Base-by-base conservation (phyloP, 2,888 invertebrate genomes). In the Oscheius sp. region DNA sequence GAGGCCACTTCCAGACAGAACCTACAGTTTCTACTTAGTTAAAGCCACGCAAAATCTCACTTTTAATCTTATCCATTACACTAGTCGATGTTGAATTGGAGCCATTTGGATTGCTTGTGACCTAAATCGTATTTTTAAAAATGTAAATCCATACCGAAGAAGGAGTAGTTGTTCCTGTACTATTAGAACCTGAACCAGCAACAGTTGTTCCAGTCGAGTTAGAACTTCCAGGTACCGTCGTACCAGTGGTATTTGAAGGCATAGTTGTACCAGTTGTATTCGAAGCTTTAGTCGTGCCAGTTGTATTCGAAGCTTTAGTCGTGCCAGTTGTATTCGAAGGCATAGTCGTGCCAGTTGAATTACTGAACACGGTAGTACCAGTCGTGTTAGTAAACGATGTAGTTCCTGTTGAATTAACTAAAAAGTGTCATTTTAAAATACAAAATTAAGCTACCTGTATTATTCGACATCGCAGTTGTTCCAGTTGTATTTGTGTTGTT, bases 1-100 rank as follows among this genome's bases (percentile, higher is more conserved):
- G n/a, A 12, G 34, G 20, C 20, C 31, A 33, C 20, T 55, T 55
- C 55, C 55, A 55, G n/a, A 33, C 55, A 55, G 55, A 17, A 48
- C 12, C 48, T 48, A 23, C 23, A 2, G 15, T 12, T 42, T 42
- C 42, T 42, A 3, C 15, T 17, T 8, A 3, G 4, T 42, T n/a
- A 42, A 15, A 42, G 4, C 42, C 42, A 42, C n/a, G n/a, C n/a
- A n/a, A n/a, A n/a, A 10, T 37, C 37, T 10, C 8, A 37, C 37
- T 37, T 37, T 37, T 37, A 10, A 37, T 37, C 15, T 37, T 37
- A 15, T 37, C 37, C 8, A 10, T 10, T 8, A 37, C 15, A 37
- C 37, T 37, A 15, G 15, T 37, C 37, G 37, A 10, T 37, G 37
- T 37, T 10, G 37, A 37, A 37, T 37, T 37, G 8, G 8, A 8